phyloP scores from a whole-genome alignment of 2,797 vertebrate species.

The Telmatherina bonti region DNA sequence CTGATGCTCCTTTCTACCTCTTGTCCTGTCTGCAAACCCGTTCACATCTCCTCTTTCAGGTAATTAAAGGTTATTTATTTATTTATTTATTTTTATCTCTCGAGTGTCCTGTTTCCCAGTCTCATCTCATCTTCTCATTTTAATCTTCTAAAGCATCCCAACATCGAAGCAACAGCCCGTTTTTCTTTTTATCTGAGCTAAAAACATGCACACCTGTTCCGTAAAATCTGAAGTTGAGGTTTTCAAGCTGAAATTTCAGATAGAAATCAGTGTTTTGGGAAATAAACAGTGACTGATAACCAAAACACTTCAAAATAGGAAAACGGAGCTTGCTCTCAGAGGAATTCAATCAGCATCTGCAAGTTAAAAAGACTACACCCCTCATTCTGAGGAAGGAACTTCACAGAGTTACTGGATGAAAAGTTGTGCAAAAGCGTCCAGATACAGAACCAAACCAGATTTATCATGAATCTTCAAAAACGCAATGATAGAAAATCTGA shows the following conservation, averaged over 20 bases:
- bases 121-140: background rate
- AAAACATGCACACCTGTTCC: background rate
- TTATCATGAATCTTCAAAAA: too few relatives aligned
- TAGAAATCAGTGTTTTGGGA: background rate
- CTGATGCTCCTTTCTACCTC: background rate
- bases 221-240: background rate
- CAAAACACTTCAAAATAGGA: background rate
- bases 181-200: background rate
- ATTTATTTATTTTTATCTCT: background rate
- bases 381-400: too few relatives aligned
- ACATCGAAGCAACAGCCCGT: background rate
- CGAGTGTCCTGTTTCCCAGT: background rate
- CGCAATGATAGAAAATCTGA: too few relatives aligned
- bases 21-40: background rate
- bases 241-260: background rate
- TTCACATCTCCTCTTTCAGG: background rate
- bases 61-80: background rate
- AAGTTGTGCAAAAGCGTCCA: too few relatives aligned
- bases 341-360: background rate
- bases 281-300: conserved; percentile 1
- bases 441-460: too few relatives aligned
- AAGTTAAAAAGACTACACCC: background rate
- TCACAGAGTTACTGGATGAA: too few relatives aligned
- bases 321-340: background rate
- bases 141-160: background rate